Conservation (phyloP, 2,113 vertebrate genomes). For the Neogobius melanostomus region DNA sequence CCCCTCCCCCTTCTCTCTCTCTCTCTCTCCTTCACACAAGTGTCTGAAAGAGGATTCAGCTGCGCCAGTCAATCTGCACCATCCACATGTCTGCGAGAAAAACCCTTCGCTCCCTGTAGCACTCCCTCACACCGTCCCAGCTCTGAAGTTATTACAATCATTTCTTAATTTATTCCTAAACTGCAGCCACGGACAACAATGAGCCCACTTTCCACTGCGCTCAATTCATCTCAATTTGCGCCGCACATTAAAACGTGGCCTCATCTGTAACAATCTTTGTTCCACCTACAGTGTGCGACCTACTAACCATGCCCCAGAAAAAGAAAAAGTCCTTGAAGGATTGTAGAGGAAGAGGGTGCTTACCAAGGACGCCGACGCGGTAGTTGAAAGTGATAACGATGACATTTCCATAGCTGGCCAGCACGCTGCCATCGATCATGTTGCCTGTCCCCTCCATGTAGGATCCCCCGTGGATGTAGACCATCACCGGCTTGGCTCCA, state of each 20-base stretch:
- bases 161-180: slow-evolving; percentile 65
- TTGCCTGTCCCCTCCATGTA: slow-evolving; percentile 99
- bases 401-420: slow-evolving; percentile 98
- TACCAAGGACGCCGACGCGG: slow-evolving; percentile 96
- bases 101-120: slow-evolving; percentile 31
- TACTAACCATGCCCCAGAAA: slow-evolving; percentile 64
- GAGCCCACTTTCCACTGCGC: slow-evolving; percentile 45
- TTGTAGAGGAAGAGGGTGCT: slow-evolving; percentile 39
- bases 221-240: slow-evolving; percentile 54
- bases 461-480: slow-evolving; percentile 97
- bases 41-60: slow-evolving; percentile 68
- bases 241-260: slow-evolving; percentile 30
- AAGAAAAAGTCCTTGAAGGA: slow-evolving; percentile 54
- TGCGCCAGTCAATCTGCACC: slow-evolving; percentile 62
- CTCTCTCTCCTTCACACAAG: slow-evolving; percentile 19
- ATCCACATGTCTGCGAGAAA: slow-evolving; percentile 42
- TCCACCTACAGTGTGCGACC: slow-evolving; percentile 51
- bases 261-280: slow-evolving; percentile 56
- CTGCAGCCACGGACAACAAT: slow-evolving; percentile 52
- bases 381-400: slow-evolving; percentile 99
- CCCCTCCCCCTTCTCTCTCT: slow-evolving; percentile 36
- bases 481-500: slow-evolving; percentile 98
- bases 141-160: slow-evolving; percentile 63
- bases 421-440: slow-evolving; percentile 98
- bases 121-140: slow-evolving; percentile 52